Base-by-base conservation (phyloP, 1,140 invertebrate species). In the Megalonaias nervosa region DNA sequence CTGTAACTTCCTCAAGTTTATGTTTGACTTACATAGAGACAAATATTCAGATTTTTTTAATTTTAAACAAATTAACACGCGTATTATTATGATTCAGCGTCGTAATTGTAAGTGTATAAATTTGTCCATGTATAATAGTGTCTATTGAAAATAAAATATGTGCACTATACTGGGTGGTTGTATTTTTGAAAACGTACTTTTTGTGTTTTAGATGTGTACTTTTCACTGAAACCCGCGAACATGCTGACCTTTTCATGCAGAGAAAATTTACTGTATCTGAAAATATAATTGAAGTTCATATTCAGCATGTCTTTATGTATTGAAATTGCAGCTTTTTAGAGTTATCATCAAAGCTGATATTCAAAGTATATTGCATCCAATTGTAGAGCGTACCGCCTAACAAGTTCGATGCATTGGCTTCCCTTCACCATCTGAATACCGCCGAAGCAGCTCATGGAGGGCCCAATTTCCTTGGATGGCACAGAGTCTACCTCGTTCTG, bases 381-480 rank as follows among this genome's bases (percentile, higher is more conserved):
- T 80, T 82, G 1, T 79, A 87, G 85, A 84, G 75, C 26, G 84
- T 88, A 19, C 74, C 79, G 56, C 87, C 83, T 23, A 87, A 88
- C 70, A 85, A 86, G 73, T 89, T 85, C 56, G 86, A 88, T 67
- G 84, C 84, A 16, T 76, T 89, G 17, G 83, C 84, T 38, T 77
- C 81, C 55, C 74, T 86, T 6, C 88, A 89, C 69, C 81, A 84
- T 58, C 76, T 81, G 5, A 80, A 83, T n/a, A 79, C 82, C n/a
- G 82, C 87, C 1, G 55, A 73, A 17, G 81, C 77, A 1, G 88
- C 87, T 19, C 88, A 89, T 68, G 85, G 82, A 1, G 87, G 87
- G 9, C 85, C 87, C 16, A 80, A 82, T 16, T 89, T 89, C 57
- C 72, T 84, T 4, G 84, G 86, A 14, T 89, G 86, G 86, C 87